phyloP scores from a whole-genome alignment of 1,140 invertebrate genomes.

The Apis cerana region DNA sequence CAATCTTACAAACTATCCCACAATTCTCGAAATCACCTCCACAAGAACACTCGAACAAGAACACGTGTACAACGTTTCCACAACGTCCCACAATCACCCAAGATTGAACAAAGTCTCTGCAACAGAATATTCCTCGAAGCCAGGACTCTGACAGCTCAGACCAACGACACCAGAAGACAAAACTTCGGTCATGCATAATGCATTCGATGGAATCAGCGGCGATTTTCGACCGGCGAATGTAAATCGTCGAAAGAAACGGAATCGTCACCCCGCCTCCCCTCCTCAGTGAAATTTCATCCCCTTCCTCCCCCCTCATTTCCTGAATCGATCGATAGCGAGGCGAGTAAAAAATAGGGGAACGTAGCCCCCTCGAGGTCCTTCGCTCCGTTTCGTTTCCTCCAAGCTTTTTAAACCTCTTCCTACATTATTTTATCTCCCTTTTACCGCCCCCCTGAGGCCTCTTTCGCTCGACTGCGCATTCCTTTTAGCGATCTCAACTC shows the following conservation, averaged over 20 bases:
- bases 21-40: not conserved
- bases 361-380: slow-evolving; percentile 31
- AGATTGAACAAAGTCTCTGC: not conserved
- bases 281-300: not conserved
- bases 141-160: not conserved
- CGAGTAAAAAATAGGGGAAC: slow-evolving; percentile 31
- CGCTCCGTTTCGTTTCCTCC: slow-evolving; percentile 32
- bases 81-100: not conserved
- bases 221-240: slow-evolving; percentile 18
- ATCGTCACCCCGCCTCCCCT: not conserved
- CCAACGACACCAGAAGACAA: slow-evolving; percentile 1
- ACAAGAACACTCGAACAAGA: too few species aligned
- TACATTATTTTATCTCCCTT: slow-evolving; percentile 70
- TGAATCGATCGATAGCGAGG: not conserved
- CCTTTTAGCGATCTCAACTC: slow-evolving; percentile 78
- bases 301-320: not conserved
- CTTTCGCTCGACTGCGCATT: slow-evolving; percentile 77
- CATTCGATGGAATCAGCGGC: slow-evolving; percentile 1
- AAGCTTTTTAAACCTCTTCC: slow-evolving; percentile 70
- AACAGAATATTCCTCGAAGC: slow-evolving; percentile 6
- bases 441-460: slow-evolving; percentile 61
- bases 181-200: slow-evolving; percentile 25
- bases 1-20: not conserved
- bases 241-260: slow-evolving; percentile 2
- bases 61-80: not conserved